These are phyloP conservation scores for Cyanistes caeruleus DNA, from an alignment of 2,113 vertebrate genomes.

Conservation along the genomic window DNA sequence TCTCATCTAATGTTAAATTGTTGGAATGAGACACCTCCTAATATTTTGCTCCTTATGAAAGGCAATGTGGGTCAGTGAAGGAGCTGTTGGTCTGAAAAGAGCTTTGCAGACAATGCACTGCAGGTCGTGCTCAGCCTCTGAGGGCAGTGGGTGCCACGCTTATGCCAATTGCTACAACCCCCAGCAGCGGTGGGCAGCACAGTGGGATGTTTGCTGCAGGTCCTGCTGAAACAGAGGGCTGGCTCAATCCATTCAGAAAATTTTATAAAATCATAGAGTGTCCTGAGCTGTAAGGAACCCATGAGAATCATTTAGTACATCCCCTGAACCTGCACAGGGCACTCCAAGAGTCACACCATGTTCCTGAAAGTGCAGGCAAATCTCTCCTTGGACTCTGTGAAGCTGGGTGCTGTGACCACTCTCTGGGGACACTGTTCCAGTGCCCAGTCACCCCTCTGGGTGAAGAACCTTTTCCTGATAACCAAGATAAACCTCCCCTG, in stretches of 20 bases:
- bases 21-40: background rate
- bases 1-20: background rate
- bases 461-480: too few relatives aligned
- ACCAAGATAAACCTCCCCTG: background rate
- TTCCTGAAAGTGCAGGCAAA: background rate
- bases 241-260: background rate
- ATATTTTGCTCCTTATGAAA: background rate
- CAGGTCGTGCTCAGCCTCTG: accelerated
- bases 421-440: background rate
- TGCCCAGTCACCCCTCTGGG: accelerated
- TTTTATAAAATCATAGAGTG: too few relatives aligned
- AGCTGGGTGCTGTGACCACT: too few relatives aligned
- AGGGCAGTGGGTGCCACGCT: background rate
- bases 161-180: background rate
- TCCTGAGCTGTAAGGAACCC: background rate
- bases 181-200: background rate
- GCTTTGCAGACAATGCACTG: background rate
- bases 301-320: background rate
- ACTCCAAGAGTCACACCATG: background rate
- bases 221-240: background rate
- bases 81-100: background rate
- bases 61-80: background rate
- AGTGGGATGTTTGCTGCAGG: too few relatives aligned
- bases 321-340: too few relatives aligned
- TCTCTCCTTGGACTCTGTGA: background rate